A percentile compares a stretch with the other conserved stretches of the same genome.
Evolutionary conservation across 1,140 invertebrate species (phyloP).

Genomic region (Lepidotrigona ventralis): DNA sequence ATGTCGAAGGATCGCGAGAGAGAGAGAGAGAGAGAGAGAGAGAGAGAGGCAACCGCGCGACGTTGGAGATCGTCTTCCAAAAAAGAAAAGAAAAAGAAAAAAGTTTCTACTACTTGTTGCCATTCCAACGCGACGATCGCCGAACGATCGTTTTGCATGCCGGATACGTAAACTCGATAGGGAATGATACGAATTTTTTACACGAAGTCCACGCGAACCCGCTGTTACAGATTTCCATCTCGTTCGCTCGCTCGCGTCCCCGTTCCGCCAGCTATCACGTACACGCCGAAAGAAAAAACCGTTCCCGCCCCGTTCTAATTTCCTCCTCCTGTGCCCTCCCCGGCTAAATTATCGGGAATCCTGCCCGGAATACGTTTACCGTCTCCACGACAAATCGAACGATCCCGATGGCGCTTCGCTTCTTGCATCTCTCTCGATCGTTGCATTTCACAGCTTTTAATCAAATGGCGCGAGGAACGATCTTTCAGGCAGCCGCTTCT

Average conservation of each 20-base stretch:
- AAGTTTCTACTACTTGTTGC: slow-evolving; percentile 44
- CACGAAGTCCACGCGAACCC: not conserved
- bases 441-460: too few species aligned
- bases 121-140: slow-evolving; percentile 13
- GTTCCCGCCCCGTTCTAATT: not conserved
- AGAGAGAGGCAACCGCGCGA: not conserved
- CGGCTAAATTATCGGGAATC: slow-evolving; percentile 3
- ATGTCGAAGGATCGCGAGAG: not conserved
- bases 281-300: not conserved
- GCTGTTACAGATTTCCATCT: slow-evolving; percentile 15
- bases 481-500: too few species aligned
- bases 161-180: not conserved
- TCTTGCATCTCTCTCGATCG: too few species aligned
- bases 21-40: not conserved
- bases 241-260: too few species aligned
- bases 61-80: slow-evolving; percentile 16
- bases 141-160: slow-evolving; percentile 34
- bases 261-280: not conserved
- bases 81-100: not conserved
- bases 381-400: too few species aligned
- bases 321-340: not conserved
- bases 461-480: too few species aligned
- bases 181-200: slow-evolving; percentile 32
- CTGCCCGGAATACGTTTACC: slow-evolving; percentile 23
- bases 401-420: too few species aligned